Conservation (phyloP, 1,140 invertebrate genomes). For the Heliconius hermathena region DNA sequence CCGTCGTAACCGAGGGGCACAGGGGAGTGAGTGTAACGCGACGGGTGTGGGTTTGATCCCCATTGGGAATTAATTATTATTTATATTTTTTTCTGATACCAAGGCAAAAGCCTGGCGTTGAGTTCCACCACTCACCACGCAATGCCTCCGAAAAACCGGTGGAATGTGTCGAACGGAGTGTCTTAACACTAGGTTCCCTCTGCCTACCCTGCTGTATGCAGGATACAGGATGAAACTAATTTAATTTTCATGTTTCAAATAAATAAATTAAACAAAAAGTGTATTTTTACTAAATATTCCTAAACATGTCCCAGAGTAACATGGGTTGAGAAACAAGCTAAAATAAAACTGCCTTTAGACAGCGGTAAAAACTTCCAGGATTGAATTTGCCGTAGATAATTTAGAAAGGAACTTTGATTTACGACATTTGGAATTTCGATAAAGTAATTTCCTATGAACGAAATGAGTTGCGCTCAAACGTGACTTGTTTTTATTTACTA, state of each 20-base stretch:
- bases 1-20: too few species aligned
- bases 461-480: constrained; percentile 28
- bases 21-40: too few species aligned
- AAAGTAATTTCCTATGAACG: constrained; percentile 33
- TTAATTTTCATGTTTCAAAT: background rate
- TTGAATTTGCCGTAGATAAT: constrained; percentile 38
- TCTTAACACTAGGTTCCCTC: too few species aligned
- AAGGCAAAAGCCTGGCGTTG: too few species aligned
- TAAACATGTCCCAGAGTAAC: background rate
- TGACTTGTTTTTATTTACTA: constrained; percentile 8
- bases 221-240: too few species aligned
- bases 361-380: constrained; percentile 32
- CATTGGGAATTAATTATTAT: too few species aligned
- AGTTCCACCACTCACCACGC: too few species aligned
- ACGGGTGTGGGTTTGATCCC: too few species aligned
- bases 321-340: background rate
- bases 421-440: constrained; percentile 38
- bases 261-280: background rate
- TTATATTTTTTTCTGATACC: too few species aligned
- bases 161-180: too few species aligned
- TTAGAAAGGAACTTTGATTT: constrained; percentile 37
- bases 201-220: too few species aligned
- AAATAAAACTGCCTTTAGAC: background rate
- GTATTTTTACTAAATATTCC: background rate
- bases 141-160: too few species aligned